Evolutionary conservation across 2,797 vertebrate species (phyloP), one percentile per base, ranked within the genome.

Genomic region (Tadarida brasiliensis): DNA sequence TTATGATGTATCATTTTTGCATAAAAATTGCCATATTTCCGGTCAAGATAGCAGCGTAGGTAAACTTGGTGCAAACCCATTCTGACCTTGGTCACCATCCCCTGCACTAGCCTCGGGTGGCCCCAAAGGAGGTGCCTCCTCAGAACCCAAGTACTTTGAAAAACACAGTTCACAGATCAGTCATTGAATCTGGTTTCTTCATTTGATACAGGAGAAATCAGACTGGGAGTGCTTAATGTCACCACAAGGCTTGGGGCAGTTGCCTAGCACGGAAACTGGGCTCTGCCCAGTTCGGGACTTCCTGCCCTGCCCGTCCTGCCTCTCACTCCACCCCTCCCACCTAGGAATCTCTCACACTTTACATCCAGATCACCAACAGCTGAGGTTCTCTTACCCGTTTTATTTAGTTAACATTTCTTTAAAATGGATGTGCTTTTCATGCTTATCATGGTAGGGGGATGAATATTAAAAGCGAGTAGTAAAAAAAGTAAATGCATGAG

Each of bases 351-450:
- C 65, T n/a, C 24, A 67, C 63, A 30, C 80, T 57, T 81, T 78
- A 56, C 44, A 6, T 74, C 33, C 20, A 47, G n/a, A 57, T 49
- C 47, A 56, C 14, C 73, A 54, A 28, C 56, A 59, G 51, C 90
- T 65, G 39, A 70, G 24, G 7, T 77, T 74, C 11, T 6, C 7
- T 47, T 51, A 63, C 26, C 28, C 5, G 51, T 71, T 76, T 67
- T 39, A 44, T 82, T 74, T 90, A 85, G n/a, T 47, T 84, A 84
- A 61, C 49, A 61, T 83, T 85, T 89, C 54, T 70, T 73, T 73
- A 87, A 83, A 82, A 49, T 76, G 12, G 26, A 47, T 87, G 22
- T 71, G 15, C 2, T 80, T 81, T 67, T 78, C 54, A 54, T 93
- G 56, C 20, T 8, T 33, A 47, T 39, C 12, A 39, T 74, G 35